Conservation (phyloP, 1,140 invertebrate genomes). For the Zaprionus taronus region DNA sequence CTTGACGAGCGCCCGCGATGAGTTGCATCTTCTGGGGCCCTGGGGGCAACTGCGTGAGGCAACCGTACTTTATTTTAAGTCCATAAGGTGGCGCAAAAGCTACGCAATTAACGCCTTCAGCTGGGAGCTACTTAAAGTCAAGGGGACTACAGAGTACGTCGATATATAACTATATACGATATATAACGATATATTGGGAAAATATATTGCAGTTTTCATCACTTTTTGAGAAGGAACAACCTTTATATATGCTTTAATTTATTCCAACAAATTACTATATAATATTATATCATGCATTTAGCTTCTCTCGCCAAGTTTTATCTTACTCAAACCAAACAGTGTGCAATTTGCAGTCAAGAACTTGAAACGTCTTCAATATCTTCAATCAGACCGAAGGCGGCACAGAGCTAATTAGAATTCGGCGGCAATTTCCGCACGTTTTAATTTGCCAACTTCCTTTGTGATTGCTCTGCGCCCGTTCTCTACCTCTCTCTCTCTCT, state of each 20-base stretch:
- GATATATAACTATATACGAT: no score
- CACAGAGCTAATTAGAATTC: constrained; percentile 77
- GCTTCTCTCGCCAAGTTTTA: no score
- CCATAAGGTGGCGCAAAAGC: background rate
- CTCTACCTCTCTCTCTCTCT: background rate
- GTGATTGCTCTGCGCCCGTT: constrained; percentile 33
- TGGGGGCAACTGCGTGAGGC: background rate
- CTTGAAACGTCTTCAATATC: background rate
- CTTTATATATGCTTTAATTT: no score
- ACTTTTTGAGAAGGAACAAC: no score
- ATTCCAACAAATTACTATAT: no score
- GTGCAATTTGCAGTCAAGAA: background rate
- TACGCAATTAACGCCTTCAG: constrained; percentile 2
- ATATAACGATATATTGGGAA: no score
- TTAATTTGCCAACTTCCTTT: constrained; percentile 74
- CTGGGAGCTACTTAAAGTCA: background rate
- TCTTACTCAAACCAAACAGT: background rate
- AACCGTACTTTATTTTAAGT: background rate
- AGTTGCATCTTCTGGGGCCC: background rate
- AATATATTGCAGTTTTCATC: no score
- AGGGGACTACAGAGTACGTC: background rate
- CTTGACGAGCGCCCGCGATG: background rate
- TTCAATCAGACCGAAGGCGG: constrained; percentile 14
- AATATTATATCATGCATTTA: no score
- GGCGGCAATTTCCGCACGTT: constrained; percentile 73